Conservation (phyloP, 2,113 vertebrate genomes). For the Ivindomyrus marchei region DNA sequence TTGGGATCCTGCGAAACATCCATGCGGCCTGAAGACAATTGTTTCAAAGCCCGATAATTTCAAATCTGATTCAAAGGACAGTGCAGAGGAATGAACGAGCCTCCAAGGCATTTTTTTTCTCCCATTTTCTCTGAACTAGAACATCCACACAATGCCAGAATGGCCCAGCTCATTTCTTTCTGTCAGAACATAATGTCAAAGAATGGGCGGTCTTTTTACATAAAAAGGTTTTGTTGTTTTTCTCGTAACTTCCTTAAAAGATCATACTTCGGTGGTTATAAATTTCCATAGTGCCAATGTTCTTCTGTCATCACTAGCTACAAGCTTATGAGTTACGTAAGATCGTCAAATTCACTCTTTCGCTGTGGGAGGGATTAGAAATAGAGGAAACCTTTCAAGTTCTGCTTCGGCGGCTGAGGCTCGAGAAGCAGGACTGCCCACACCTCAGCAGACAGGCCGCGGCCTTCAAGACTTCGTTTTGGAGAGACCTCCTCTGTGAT, state of each 20-base stretch:
- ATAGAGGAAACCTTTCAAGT: conserved; percentile 5
- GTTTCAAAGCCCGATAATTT: conserved; percentile 25
- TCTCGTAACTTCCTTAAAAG: background rate
- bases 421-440: background rate
- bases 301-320: background rate
- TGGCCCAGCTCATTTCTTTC: background rate
- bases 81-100: background rate
- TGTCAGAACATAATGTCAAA: conserved; percentile 6
- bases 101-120: background rate
- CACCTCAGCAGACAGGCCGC: background rate
- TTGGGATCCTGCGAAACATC: background rate
- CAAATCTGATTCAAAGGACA: background rate
- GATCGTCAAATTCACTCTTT: conserved; percentile 7
- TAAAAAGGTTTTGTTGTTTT: background rate
- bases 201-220: background rate
- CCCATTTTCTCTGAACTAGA: background rate
- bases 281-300: background rate
- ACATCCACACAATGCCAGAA: background rate
- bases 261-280: conserved; percentile 6
- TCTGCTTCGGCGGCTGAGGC: background rate
- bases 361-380: background rate
- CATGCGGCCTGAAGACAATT: conserved; percentile 12
- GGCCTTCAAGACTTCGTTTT: background rate
- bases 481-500: background rate
- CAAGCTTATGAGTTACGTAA: background rate